Evolutionary conservation across 2,888 invertebrate genomes (phyloP).

Genomic region (Parnassius smintheus): DNA sequence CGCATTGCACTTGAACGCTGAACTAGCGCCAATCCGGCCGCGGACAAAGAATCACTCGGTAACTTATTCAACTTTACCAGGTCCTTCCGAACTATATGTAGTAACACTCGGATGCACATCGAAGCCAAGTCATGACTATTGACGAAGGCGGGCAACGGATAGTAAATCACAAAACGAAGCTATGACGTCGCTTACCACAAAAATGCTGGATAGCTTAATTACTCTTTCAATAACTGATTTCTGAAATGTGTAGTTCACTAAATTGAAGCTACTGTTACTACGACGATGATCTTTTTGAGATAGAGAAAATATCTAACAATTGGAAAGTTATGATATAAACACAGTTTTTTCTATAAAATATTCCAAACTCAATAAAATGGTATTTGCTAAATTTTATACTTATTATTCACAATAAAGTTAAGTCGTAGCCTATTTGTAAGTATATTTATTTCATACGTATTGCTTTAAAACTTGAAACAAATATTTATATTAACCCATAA

Average conservation of each 20-base stretch:
- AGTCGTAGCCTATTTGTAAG: no score
- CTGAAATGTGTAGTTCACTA: not conserved
- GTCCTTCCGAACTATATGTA: constrained; percentile 45
- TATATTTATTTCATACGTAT: no score
- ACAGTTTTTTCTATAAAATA: no score
- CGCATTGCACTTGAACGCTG: constrained; percentile 73
- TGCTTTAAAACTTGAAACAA: no score
- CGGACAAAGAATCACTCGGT: constrained; percentile 35
- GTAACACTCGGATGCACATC: constrained; percentile 41
- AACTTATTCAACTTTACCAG: constrained; percentile 30
- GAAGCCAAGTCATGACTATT: constrained; percentile 43
- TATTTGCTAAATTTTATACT: no score
- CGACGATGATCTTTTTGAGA: no score
- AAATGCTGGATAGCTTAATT: constrained; percentile 59
- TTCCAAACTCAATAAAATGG: no score
- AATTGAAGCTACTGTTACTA: no score
- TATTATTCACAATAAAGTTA: no score
- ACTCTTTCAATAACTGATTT: constrained; percentile 43
- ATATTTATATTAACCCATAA: no score
- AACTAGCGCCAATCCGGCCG: constrained; percentile 63
- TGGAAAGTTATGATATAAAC: no score
- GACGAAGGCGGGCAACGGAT: constrained; percentile 56
- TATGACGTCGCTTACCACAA: constrained; percentile 56
- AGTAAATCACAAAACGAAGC: constrained; percentile 65
- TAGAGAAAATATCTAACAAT: no score